Percentiles rank a stretch among this genome's conserved stretches.
Evolutionary conservation across 2,113 vertebrate genomes (phyloP).

Genomic region (Caracal caracal): DNA sequence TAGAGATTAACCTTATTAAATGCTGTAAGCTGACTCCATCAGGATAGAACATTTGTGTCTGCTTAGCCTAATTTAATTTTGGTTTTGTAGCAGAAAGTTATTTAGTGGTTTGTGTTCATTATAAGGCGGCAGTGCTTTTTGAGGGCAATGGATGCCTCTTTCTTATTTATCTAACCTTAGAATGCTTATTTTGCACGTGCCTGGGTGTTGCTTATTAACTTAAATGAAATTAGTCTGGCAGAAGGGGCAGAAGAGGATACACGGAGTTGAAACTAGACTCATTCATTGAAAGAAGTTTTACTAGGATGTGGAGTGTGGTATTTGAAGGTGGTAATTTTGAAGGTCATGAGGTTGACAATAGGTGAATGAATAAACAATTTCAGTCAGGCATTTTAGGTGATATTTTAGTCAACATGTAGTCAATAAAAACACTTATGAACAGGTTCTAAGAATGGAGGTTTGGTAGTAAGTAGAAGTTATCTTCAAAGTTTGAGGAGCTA

Average conservation of each 20-base stretch:
- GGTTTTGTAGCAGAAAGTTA: constrained; percentile 3
- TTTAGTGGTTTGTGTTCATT: constrained; percentile 36
- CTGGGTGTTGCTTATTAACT: constrained; percentile 49
- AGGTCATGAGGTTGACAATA: constrained; percentile 21
- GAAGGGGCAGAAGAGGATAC: background rate
- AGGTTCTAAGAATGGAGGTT: background rate
- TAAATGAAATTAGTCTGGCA: constrained; percentile 15
- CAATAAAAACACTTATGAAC: background rate
- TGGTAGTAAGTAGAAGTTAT: background rate
- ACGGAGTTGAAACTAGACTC: constrained; percentile 19
- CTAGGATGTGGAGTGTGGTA: background rate
- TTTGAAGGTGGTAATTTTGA: constrained; percentile 22
- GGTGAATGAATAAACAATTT: background rate
- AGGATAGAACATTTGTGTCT: background rate
- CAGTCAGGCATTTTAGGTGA: background rate
- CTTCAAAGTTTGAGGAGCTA: background rate
- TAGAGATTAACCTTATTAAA: background rate
- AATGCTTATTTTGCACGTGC: constrained; percentile 44
- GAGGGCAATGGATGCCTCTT: background rate
- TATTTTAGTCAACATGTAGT: background rate
- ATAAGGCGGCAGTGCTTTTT: background rate
- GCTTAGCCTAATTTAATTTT: constrained; percentile 8
- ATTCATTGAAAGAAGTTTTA: constrained; percentile 41
- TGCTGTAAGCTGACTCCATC: constrained; percentile 18
- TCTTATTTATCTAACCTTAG: background rate